Conservation (phyloP, 2,888 invertebrate genomes). For the Elmis aenea region DNA sequence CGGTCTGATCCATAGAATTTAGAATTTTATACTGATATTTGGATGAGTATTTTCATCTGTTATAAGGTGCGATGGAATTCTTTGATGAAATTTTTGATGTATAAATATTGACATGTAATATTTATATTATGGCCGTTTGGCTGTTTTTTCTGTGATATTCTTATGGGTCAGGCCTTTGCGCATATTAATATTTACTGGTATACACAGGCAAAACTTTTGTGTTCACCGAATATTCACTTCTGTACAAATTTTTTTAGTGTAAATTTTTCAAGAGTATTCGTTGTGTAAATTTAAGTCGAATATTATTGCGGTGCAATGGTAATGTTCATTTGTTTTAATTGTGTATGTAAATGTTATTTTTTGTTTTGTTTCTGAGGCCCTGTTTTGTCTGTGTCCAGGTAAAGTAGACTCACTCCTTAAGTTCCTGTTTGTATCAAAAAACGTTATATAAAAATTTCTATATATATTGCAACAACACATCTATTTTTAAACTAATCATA, state of each 20-base stretch:
- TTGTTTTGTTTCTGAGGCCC: too few relatives aligned
- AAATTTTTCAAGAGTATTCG: too few relatives aligned
- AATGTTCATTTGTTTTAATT: too few relatives aligned
- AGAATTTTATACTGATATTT: conserved; percentile 36
- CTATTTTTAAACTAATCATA: conserved; percentile 17
- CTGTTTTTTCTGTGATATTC: conserved; percentile 47
- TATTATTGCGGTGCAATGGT: too few relatives aligned
- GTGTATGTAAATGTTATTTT: too few relatives aligned
- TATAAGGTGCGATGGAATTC: conserved; percentile 25
- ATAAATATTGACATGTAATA: conserved; percentile 32
- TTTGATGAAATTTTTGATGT: conserved; percentile 28
- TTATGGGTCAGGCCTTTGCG: conserved; percentile 46
- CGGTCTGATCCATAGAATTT: conserved; percentile 48
- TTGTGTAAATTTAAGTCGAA: too few relatives aligned
- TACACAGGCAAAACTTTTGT: conserved; percentile 20
- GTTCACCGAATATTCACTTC: too few relatives aligned
- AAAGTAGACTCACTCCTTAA: conserved; percentile 43
- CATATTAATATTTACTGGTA: conserved; percentile 22
- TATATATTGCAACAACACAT: conserved; percentile 24
- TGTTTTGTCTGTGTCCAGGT: conserved; percentile 36
- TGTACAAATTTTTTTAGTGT: too few relatives aligned
- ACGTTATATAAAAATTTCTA: conserved; percentile 24
- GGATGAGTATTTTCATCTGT: conserved; percentile 24
- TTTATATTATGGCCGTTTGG: conserved; percentile 37
- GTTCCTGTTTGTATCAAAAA: conserved; percentile 16